Evolutionary conservation across 2,113 vertebrate genomes (phyloP), one percentile per base, ranked within the genome.

Genomic region (Regulus satrapa): DNA sequence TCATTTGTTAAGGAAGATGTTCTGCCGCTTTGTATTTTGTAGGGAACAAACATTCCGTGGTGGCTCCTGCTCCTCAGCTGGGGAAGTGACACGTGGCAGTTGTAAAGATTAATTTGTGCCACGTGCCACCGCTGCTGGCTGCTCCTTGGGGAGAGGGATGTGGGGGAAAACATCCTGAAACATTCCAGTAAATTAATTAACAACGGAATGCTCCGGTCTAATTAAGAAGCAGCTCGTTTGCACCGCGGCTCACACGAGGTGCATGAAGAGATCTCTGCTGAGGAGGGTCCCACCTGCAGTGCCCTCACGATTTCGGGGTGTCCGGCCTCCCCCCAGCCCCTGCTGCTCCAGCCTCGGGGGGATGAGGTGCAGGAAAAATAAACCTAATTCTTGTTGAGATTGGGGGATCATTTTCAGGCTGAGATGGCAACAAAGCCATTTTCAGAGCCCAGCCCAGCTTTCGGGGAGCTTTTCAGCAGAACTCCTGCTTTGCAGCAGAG

Each of bases 111-210:
- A 59, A 83, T 87, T 81, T 38, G 86, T 2, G 36, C 87, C 26
- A 1, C 2, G 0, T 66, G 72, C 76, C 46, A 7, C 18, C 5
- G 18, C 68, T 89, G 80, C 20, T 1, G 9, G 81, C 51, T 52
- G 88, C 78, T 92, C 91, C 94, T 72, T 1, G 0, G 85, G 85
- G 79, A 79, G 49, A 52, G 52, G 52, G 62, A 10, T 38, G 16
- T 0, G 1, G 43, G 23, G 74, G 69, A 85, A 88, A 88, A 82
- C 74, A 89, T 40, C 85, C 74, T 52, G 85, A 46, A 59, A 77
- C 48, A 51, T 89, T 64, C 55, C 87, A 40, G 58, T 12, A 36
- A 40, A 89, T 89, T 95, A 88, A 95, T 88, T 94, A 95, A 76
- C 75, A 68, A 46, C 2, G 0, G 63, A 88, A 58, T 9, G 58